Evolutionary conservation across 2,888 invertebrate species (phyloP).

Genomic region (Apamea monoglypha): DNA sequence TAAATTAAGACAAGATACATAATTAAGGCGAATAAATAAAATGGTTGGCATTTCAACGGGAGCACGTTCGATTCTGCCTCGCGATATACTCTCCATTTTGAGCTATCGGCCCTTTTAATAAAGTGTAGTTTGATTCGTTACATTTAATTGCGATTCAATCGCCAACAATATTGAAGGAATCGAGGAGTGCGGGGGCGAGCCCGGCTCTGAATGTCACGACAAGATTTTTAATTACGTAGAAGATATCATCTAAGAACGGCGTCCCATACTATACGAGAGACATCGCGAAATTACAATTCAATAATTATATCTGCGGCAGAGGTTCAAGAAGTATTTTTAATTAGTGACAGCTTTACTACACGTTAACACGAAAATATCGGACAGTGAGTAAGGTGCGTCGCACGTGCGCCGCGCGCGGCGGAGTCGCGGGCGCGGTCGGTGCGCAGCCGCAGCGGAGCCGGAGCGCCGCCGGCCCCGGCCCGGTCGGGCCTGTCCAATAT

Average conservation of each 20-base stretch:
- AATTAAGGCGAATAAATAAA: conserved; percentile 91
- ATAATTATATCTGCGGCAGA: conserved; percentile 82
- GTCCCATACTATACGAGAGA: conserved; percentile 84
- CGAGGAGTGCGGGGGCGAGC: conserved; percentile 88
- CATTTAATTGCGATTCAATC: conserved; percentile 90
- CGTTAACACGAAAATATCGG: conserved; percentile 72
- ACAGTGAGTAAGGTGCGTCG: conserved; percentile 52
- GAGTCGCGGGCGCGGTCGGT: conserved; percentile 41
- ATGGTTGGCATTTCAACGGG: conserved; percentile 90
- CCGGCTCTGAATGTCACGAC: conserved; percentile 90
- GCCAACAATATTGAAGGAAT: conserved; percentile 89
- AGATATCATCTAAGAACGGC: conserved; percentile 89
- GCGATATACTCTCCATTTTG: conserved; percentile 86
- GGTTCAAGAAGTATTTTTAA: conserved; percentile 76
- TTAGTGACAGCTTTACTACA: conserved; percentile 80
- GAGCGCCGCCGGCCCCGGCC: conserved; percentile 55
- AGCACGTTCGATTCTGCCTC: conserved; percentile 88
- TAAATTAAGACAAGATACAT: conserved; percentile 91
- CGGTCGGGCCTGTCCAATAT: conserved; percentile 83
- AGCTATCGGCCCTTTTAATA: conserved; percentile 89
- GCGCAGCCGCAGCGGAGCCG: conserved; percentile 29
- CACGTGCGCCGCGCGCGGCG: conserved; percentile 45
- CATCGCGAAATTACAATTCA: conserved; percentile 88
- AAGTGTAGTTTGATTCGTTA: conserved; percentile 89
- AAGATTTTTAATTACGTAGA: conserved; percentile 90